A percentile compares a stretch with the other conserved stretches of the same genome.
phyloP scores from a whole-genome alignment of 2,888 invertebrate species.

The Eristalis arbustorum region DNA sequence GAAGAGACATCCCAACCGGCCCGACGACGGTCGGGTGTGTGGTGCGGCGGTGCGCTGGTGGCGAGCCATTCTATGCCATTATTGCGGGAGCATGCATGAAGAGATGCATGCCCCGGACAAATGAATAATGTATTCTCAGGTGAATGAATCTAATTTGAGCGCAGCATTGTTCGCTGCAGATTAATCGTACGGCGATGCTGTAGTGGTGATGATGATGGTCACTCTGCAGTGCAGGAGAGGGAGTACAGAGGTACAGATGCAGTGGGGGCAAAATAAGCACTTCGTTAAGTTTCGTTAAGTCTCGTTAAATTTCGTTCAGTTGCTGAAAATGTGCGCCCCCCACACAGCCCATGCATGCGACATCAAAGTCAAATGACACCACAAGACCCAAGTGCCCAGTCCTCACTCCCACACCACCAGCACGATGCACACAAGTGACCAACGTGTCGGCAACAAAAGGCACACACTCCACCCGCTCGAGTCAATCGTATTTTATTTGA shows the following conservation, averaged over 20 bases:
- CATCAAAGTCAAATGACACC: too few species aligned
- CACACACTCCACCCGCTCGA: not conserved
- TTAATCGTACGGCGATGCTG: not conserved
- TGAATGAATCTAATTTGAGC: not conserved
- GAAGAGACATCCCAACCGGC: constrained; percentile 45
- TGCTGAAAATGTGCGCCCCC: too few species aligned
- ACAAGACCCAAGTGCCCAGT: not conserved
- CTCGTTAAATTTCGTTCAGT: too few species aligned
- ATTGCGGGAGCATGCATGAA: not conserved
- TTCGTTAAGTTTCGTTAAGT: too few species aligned
- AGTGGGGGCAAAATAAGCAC: too few species aligned
- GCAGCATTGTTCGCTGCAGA: not conserved
- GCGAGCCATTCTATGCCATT: not conserved
- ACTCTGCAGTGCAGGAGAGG: too few species aligned
- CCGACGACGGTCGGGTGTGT: not conserved
- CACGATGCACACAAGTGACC: not conserved
- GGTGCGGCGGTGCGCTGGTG: not conserved
- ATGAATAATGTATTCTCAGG: not conserved
- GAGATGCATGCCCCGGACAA: not conserved
- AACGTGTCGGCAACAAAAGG: not conserved
- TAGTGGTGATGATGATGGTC: too few species aligned
- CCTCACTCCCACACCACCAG: not conserved
- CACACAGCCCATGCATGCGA: too few species aligned
- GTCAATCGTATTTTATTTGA: not conserved
- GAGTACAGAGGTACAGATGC: too few species aligned